These are phyloP conservation scores for Apocheima hispidaria DNA, from an alignment of 2,888 invertebrate genomes.

Conservation along the genomic window DNA sequence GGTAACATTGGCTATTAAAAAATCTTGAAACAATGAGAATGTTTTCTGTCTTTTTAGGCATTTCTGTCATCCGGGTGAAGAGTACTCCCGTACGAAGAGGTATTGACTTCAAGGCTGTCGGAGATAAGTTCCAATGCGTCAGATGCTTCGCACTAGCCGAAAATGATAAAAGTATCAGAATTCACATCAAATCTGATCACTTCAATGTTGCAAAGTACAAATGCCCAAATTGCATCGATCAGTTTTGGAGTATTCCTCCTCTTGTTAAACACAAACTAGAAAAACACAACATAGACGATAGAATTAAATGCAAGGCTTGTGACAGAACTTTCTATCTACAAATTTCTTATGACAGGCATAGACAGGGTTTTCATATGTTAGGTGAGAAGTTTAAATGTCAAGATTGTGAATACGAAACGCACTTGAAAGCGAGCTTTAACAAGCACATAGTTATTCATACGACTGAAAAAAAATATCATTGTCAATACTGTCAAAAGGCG, in stretches of 20 bases:
- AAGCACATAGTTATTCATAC: constrained; percentile 21
- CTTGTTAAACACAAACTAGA: constrained; percentile 13
- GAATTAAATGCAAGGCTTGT: constrained; percentile 25
- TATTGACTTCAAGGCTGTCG: neutral
- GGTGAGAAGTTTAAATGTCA: constrained; percentile 13
- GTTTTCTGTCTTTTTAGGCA: neutral
- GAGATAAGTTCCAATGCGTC: neutral
- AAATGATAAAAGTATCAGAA: neutral
- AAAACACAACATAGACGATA: constrained; percentile 15
- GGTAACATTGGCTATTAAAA: too few relatives aligned
- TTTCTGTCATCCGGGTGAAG: neutral
- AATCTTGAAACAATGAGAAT: too few relatives aligned
- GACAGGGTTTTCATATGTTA: constrained; percentile 11
- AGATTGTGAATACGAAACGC: constrained; percentile 7
- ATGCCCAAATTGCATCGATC: constrained; percentile 1
- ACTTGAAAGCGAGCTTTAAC: neutral
- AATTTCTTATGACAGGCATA: neutral
- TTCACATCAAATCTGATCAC: neutral
- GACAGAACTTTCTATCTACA: neutral
- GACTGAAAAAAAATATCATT: constrained; percentile 15
- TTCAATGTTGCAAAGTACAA: neutral
- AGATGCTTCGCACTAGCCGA: neutral
- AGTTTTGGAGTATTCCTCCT: neutral
- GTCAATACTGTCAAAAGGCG: constrained; percentile 21
- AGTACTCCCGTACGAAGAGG: neutral